A percentile compares a stretch with the other conserved stretches of the same genome.
Evolutionary conservation across 2,888 invertebrate species (phyloP).

Genomic region (Eristalis arbustorum): DNA sequence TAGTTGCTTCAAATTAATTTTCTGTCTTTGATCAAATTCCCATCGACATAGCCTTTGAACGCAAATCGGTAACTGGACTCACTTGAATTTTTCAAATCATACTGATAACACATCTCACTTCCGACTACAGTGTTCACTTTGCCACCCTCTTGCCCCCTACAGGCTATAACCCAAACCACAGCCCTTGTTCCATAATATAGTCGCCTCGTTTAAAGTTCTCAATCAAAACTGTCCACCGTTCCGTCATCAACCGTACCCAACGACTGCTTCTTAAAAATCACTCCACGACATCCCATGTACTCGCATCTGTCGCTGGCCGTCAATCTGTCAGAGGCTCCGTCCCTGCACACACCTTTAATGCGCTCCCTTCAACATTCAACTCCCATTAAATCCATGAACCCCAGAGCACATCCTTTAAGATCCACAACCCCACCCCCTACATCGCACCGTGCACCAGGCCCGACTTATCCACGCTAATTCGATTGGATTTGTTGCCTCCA

Average conservation of each 20-base stretch:
- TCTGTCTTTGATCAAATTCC: no score
- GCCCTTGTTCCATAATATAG: no score
- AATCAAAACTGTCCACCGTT: no score
- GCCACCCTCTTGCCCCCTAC: no score
- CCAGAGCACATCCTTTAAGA: not conserved
- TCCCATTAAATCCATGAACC: not conserved
- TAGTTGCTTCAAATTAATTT: no score
- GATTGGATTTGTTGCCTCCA: slow-evolving; percentile 21
- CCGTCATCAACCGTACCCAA: not conserved
- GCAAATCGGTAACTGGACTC: no score
- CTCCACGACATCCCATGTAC: not conserved
- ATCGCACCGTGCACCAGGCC: not conserved
- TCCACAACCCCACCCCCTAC: not conserved
- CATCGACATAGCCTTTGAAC: no score
- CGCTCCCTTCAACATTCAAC: not conserved
- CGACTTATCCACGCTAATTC: slow-evolving; percentile 22
- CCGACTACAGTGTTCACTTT: no score
- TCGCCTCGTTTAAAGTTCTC: no score
- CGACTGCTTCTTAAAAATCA: not conserved
- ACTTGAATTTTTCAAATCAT: no score
- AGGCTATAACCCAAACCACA: no score
- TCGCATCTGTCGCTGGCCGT: not conserved
- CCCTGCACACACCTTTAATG: not conserved
- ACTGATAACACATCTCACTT: no score
- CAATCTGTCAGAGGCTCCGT: not conserved